Conservation (phyloP, 2,888 invertebrate species). For the Mystacides longicornis region DNA sequence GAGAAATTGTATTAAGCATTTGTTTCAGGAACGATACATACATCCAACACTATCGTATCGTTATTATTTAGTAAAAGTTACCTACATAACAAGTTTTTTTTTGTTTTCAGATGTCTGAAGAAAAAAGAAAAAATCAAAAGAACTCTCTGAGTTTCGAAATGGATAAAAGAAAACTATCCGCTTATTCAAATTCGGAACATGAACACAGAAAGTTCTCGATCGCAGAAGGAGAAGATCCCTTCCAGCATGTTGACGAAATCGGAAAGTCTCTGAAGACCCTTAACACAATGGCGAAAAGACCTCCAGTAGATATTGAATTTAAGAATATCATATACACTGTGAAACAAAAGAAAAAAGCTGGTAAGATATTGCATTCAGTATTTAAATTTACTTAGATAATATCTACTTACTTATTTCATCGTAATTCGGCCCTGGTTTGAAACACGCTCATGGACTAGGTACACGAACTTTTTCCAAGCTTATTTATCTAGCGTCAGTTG, state of each 20-base stretch:
- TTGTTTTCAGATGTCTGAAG: background rate
- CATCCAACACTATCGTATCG: too few species aligned
- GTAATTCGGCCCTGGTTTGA: too few species aligned
- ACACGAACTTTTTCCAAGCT: too few species aligned
- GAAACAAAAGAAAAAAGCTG: slow-evolving; percentile 27
- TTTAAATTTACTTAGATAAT: too few species aligned
- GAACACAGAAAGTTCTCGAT: background rate
- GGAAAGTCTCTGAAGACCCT: slow-evolving; percentile 46
- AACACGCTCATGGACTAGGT: too few species aligned
- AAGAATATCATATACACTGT: slow-evolving; percentile 52
- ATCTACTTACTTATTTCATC: too few species aligned
- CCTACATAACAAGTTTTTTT: too few species aligned
- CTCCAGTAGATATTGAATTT: slow-evolving; percentile 52
- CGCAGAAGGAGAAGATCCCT: slow-evolving; percentile 1
- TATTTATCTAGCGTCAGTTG: too few species aligned
- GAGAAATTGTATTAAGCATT: too few species aligned
- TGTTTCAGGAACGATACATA: too few species aligned
- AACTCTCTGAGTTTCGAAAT: background rate
- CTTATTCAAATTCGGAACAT: background rate
- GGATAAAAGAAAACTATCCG: background rate
- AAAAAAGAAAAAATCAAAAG: background rate
- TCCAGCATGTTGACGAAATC: slow-evolving; percentile 5
- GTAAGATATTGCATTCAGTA: too few species aligned
- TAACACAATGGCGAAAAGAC: slow-evolving; percentile 51
- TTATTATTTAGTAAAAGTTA: too few species aligned